Conservation (phyloP, 2,888 invertebrate genomes). For the Melieria crassipennis region DNA sequence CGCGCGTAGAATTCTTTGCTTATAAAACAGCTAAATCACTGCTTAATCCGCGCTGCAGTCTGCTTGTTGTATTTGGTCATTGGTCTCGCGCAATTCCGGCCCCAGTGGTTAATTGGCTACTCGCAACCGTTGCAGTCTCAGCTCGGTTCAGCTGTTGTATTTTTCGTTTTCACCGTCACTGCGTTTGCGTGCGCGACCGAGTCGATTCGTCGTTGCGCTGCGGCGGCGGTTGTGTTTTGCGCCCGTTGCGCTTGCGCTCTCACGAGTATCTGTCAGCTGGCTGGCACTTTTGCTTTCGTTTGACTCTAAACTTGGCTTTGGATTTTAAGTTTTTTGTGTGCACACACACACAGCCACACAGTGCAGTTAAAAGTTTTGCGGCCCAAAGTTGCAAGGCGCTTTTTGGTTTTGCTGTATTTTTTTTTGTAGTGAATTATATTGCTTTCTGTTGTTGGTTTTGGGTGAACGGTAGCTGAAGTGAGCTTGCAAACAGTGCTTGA, state of each 20-base stretch:
- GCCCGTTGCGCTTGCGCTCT: constrained; percentile 51
- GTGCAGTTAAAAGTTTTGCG: constrained; percentile 5
- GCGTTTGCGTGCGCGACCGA: background rate
- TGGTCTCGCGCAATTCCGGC: constrained; percentile 27
- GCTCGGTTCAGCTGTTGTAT: background rate
- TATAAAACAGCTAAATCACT: too few species aligned
- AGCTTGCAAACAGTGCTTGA: background rate
- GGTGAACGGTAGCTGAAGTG: too few species aligned
- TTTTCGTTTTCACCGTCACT: constrained; percentile 14
- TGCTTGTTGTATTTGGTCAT: constrained; percentile 29
- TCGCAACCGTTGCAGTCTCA: constrained; percentile 7
- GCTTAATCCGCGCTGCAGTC: background rate
- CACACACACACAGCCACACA: background rate
- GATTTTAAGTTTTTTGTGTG: constrained; percentile 27
- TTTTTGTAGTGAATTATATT: too few species aligned
- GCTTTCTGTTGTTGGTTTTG: too few species aligned
- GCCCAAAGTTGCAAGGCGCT: constrained; percentile 9
- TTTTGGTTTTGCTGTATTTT: background rate
- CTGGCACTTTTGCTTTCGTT: constrained; percentile 46
- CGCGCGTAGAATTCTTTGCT: background rate
- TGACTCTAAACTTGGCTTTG: constrained; percentile 30
- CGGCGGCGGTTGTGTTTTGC: constrained; percentile 28
- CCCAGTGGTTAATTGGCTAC: constrained; percentile 14
- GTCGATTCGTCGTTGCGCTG: background rate
- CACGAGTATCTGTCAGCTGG: constrained; percentile 48